These are phyloP conservation scores for Neolamprologus toae DNA, from an alignment of 2,113 vertebrate genomes.

Conservation along the genomic window DNA sequence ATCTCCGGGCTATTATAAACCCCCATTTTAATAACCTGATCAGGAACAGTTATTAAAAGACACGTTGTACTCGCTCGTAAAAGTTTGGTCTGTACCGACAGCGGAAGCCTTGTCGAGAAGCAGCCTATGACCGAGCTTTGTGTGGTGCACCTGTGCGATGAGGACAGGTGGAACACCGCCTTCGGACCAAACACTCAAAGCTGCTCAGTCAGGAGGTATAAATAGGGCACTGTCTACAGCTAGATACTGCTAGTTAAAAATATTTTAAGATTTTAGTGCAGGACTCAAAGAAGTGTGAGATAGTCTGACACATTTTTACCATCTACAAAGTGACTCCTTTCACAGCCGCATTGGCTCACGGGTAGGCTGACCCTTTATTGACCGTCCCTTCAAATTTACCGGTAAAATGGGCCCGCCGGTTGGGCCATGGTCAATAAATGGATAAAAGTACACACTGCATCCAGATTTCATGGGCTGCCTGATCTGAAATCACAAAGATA, in stretches of 20 bases:
- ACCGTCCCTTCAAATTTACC: too few species aligned
- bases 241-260: background rate
- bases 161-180: background rate
- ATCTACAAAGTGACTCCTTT: background rate
- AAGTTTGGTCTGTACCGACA: background rate
- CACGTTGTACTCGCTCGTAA: background rate
- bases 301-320: background rate
- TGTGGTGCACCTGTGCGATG: background rate
- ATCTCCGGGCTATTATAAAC: fast-evolving
- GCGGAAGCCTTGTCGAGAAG: background rate
- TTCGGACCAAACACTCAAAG: background rate
- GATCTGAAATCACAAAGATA: background rate
- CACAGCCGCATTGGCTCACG: fast-evolving
- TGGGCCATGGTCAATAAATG: too few species aligned
- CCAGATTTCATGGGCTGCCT: background rate
- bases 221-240: background rate
- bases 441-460: fast-evolving
- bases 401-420: too few species aligned
- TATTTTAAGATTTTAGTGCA: background rate
- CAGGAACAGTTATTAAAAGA: background rate
- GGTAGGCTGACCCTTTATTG: background rate
- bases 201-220: background rate
- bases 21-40: background rate
- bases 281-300: background rate
- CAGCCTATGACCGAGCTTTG: background rate